These are phyloP conservation scores for Stenoptilia bipunctidactyla DNA, from an alignment of 2,888 invertebrate species.

Conservation along the genomic window DNA sequence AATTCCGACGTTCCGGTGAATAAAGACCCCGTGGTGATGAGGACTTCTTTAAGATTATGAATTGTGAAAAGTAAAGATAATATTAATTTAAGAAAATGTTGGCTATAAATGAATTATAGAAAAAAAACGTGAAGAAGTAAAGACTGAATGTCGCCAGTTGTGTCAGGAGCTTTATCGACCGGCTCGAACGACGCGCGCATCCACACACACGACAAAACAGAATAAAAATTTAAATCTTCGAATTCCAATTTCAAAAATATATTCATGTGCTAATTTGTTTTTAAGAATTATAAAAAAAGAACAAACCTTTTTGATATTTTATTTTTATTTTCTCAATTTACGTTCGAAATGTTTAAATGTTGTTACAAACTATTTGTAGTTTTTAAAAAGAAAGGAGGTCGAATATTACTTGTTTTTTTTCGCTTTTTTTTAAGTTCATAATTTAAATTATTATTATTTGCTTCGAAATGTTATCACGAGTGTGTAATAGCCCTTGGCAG, in stretches of 20 bases:
- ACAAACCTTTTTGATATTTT: not conserved
- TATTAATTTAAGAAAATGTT: not conserved
- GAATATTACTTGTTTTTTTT: not conserved
- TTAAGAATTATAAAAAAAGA: too few relatives aligned
- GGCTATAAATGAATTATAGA: constrained; percentile 1
- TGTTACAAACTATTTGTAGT: not conserved
- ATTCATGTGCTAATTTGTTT: too few relatives aligned
- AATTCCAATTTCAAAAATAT: too few relatives aligned
- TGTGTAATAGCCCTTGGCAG: not conserved
- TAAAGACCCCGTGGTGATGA: too few relatives aligned
- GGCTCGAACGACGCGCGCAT: constrained; percentile 55
- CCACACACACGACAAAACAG: too few relatives aligned
- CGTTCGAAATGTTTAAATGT: not conserved
- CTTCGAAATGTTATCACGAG: not conserved
- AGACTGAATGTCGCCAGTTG: constrained; percentile 61
- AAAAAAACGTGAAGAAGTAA: constrained; percentile 11
- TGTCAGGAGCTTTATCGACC: constrained; percentile 59
- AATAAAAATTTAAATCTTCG: too few relatives aligned
- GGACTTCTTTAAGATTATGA: too few relatives aligned
- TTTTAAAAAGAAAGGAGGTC: not conserved
- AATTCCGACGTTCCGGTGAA: too few relatives aligned
- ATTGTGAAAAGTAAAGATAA: not conserved
- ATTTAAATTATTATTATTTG: not conserved
- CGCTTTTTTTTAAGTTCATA: not conserved
- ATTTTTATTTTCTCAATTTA: not conserved